Evolutionary conservation across 1,140 invertebrate genomes (phyloP).

Genomic region (Leptinotarsa undecemlineata): DNA sequence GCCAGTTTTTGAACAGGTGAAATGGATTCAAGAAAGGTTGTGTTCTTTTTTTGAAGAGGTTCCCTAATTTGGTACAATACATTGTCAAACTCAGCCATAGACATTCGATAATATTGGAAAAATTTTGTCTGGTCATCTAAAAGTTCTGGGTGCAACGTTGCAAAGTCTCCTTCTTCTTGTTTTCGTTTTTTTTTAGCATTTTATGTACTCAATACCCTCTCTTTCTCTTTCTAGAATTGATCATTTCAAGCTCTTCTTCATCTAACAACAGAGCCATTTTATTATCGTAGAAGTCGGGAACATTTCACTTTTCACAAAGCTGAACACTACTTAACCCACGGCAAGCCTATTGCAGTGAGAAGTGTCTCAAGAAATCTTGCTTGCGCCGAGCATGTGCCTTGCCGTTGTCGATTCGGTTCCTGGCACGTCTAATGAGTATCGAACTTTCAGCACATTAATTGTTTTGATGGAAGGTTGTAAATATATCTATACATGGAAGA

Average conservation of each 20-base stretch:
- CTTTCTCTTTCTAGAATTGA: too few species aligned
- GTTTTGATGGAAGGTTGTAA: too few species aligned
- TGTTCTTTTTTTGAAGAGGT: background rate
- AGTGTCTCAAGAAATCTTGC: too few species aligned
- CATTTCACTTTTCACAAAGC: background rate
- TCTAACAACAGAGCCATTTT: background rate
- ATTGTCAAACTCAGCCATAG: background rate
- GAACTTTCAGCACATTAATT: too few species aligned
- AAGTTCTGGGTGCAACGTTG: background rate
- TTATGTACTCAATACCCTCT: too few species aligned
- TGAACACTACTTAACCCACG: too few species aligned
- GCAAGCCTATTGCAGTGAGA: too few species aligned
- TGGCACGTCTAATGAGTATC: background rate
- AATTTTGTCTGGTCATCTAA: background rate
- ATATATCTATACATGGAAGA: too few species aligned
- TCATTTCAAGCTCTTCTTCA: background rate
- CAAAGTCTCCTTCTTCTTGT: background rate
- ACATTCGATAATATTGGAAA: slow-evolving; percentile 8
- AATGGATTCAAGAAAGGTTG: background rate
- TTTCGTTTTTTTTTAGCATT: too few species aligned
- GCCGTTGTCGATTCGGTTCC: slow-evolving; percentile 8
- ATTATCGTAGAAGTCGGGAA: background rate
- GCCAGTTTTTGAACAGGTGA: background rate
- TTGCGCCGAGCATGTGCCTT: background rate
- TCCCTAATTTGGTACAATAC: background rate